Evolutionary conservation across 2,113 vertebrate genomes (phyloP), one percentile per base, ranked within the genome.

Genomic region (Alethe castanea): DNA sequence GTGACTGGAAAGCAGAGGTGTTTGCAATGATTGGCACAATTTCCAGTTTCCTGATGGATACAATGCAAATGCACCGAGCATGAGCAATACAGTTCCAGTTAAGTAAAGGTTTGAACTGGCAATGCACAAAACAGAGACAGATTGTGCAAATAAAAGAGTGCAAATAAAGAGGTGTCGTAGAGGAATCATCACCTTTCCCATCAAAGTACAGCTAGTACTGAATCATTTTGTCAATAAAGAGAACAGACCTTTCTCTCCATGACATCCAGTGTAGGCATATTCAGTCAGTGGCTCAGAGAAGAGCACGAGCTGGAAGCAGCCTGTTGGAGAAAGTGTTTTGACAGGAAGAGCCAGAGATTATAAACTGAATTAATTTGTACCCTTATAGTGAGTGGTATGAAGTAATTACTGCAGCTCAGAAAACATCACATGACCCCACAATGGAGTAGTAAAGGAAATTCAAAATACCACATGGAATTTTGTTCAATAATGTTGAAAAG

Each of bases 251-350:
- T 82, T 90, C 12, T 81, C 15, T 80, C 36, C 24, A 31, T 22
- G 40, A 25, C 14, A n/a, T 29, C 7, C 44, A 64, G 24, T 25
- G 29, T 24, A 38, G 61, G 20, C 29, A 20, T n/a, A 25, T 47
- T 50, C 23, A 1, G 0, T 19, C 0, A 0, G 47, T 52, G 42
- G 33, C 38, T 90, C 8, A 12, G 71, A 66, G 64, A 79, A 80
- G 76, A 79, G 17, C 11, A 22, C 31, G 40, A 62, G 15, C 54
- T 93, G 76, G 56, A 88, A 90, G 42, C 14, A 44, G 7, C 19
- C 53, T 20, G 14, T 0, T 47, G 62, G 29, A 80, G 38, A 61
- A 85, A 64, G 24, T 31, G 26, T 61, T 82, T 53, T 25, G 25
- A 40, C 0, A 2, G 53, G 29, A 92, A 70, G 47, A 69, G 9